Evolutionary conservation across 2,797 vertebrate genomes (phyloP).

Genomic region (Sebastes matsubarae): DNA sequence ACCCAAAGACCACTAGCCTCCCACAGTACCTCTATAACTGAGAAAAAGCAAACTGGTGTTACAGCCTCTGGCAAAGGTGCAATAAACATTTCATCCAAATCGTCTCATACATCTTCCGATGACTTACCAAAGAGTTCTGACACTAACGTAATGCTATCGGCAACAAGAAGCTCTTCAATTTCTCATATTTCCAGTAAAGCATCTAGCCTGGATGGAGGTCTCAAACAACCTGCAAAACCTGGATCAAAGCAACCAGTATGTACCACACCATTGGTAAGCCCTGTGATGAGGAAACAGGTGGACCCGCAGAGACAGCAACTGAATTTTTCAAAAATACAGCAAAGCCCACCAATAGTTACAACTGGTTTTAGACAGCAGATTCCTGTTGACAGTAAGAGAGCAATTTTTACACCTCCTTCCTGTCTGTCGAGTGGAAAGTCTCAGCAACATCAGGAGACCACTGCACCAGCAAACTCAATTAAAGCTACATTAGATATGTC

Average conservation of each 20-base stretch:
- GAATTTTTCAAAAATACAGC: conserved; percentile 10
- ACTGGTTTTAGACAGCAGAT: not conserved
- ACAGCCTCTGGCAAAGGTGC: conserved; percentile 71
- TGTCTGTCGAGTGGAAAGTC: conserved; percentile 22
- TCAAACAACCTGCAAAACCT: conserved; percentile 17
- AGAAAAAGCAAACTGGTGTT: conserved; percentile 19
- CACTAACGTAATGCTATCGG: conserved; percentile 20
- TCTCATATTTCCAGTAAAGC: conserved; percentile 7
- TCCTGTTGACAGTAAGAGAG: conserved; percentile 9
- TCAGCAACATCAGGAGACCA: conserved; percentile 38
- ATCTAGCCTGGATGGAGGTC: not conserved
- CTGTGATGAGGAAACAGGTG: conserved; percentile 20
- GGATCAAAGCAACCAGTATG: not conserved
- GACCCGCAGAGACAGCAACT: conserved; percentile 6
- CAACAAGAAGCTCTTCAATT: conserved; percentile 30
- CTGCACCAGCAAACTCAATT: conserved; percentile 73
- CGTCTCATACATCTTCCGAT: not conserved
- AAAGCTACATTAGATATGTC: conserved; percentile 78
- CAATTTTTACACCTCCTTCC: not conserved
- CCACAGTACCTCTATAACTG: not conserved
- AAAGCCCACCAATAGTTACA: conserved; percentile 11
- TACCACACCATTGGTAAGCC: conserved; percentile 16
- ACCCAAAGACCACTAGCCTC: conserved; percentile 25
- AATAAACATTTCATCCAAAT: conserved; percentile 62
- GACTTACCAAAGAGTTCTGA: conserved; percentile 61